Evolutionary conservation across 2,888 invertebrate species (phyloP).

Genomic region (Tuta absoluta): DNA sequence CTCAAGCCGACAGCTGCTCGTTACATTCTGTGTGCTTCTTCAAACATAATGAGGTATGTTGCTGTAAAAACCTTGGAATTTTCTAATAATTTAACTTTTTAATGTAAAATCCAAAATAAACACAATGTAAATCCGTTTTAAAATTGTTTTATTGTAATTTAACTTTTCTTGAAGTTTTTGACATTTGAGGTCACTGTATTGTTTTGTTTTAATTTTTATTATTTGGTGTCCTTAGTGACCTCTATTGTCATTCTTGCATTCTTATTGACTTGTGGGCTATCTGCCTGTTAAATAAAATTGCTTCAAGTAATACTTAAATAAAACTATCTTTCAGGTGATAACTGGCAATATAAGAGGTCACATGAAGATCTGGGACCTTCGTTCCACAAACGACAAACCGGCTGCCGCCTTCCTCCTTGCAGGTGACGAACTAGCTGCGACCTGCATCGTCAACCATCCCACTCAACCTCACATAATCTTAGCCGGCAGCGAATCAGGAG

Average conservation of each 20-base stretch:
- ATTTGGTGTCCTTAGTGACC: too few relatives aligned
- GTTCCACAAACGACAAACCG: constrained; percentile 83
- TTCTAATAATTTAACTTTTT: neutral
- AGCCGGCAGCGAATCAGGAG: constrained; percentile 93
- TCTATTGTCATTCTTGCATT: too few relatives aligned
- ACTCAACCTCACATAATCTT: constrained; percentile 92
- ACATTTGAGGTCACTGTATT: too few relatives aligned
- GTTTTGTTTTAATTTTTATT: too few relatives aligned
- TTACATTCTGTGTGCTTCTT: constrained; percentile 89
- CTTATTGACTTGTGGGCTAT: neutral
- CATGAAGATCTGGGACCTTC: constrained; percentile 93
- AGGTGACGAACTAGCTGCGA: constrained; percentile 87
- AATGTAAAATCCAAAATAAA: too few relatives aligned
- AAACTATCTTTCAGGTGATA: constrained; percentile 80
- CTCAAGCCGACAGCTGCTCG: constrained; percentile 90
- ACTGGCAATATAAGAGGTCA: constrained; percentile 94
- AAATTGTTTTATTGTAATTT: too few relatives aligned
- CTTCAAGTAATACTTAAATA: neutral
- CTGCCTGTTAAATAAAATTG: neutral
- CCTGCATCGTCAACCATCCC: constrained; percentile 90
- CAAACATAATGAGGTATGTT: constrained; percentile 80
- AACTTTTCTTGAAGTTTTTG: too few relatives aligned
- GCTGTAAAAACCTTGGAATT: neutral
- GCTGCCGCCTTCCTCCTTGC: constrained; percentile 87
- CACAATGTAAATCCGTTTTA: too few relatives aligned